Evolutionary conservation across 1,140 invertebrate species (phyloP).

Genomic region (Hydropsyche tenuis): DNA sequence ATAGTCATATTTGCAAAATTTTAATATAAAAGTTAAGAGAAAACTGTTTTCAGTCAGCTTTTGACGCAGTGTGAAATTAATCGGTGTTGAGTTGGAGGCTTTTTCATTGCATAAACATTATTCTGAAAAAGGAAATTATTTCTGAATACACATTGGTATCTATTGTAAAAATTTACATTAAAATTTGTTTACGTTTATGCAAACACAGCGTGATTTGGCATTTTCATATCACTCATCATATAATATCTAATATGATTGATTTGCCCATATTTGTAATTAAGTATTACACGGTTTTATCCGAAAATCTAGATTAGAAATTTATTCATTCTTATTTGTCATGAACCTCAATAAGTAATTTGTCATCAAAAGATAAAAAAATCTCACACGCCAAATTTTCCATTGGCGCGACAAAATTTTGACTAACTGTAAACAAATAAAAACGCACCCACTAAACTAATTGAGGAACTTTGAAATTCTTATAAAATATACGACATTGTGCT

Average conservation of each 20-base stretch:
- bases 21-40: no score
- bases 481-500: not conserved
- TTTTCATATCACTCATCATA: not conserved
- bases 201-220: constrained; percentile 2
- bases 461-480: not conserved
- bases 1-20: no score
- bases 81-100: no score
- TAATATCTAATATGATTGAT: not conserved
- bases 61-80: no score
- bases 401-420: not conserved
- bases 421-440: not conserved
- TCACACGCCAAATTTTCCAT: not conserved
- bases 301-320: not conserved
- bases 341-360: constrained; percentile 20
- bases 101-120: no score
- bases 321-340: constrained; percentile 20
- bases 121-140: no score
- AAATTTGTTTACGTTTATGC: not conserved
- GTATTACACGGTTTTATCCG: not conserved
- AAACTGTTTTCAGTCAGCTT: no score
- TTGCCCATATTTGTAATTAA: not conserved
- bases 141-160: no score
- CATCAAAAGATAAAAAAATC: constrained; percentile 7
- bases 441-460: not conserved
- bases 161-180: not conserved